These are phyloP conservation scores for Chrysolina haemoptera DNA, from an alignment of 2,888 invertebrate species.

Conservation along the genomic window DNA sequence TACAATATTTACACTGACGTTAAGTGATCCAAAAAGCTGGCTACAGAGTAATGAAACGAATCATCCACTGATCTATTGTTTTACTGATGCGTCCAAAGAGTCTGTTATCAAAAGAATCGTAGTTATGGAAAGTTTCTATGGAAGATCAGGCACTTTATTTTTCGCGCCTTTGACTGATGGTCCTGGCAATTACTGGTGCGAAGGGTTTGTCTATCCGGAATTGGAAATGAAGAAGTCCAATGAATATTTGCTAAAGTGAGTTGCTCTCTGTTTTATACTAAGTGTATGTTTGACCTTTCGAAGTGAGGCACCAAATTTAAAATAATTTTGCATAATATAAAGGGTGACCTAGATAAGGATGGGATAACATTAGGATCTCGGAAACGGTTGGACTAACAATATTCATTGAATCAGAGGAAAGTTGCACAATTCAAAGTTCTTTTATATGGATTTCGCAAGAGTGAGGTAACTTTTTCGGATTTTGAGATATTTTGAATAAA, in stretches of 20 bases:
- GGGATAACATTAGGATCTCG: no score
- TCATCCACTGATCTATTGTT: slow-evolving; percentile 54
- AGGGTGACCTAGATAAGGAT: no score
- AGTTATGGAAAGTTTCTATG: slow-evolving; percentile 3
- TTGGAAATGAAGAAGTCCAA: slow-evolving; percentile 47
- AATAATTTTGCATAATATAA: no score
- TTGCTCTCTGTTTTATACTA: background rate
- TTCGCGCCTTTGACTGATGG: slow-evolving; percentile 46
- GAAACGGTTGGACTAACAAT: no score
- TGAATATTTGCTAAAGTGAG: slow-evolving; percentile 43
- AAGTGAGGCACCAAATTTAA: no score
- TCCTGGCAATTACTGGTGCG: slow-evolving; percentile 61
- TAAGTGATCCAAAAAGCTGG: slow-evolving; percentile 41
- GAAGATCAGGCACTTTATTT: slow-evolving; percentile 29
- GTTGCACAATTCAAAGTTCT: no score
- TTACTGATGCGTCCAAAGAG: slow-evolving; percentile 52
- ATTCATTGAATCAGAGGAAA: no score
- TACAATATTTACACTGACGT: slow-evolving; percentile 26
- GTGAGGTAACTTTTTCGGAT: no score
- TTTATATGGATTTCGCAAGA: no score
- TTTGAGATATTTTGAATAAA: no score
- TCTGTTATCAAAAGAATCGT: slow-evolving; percentile 42
- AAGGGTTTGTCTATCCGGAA: slow-evolving; percentile 56
- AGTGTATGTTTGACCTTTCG: no score
- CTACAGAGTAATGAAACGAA: slow-evolving; percentile 13